Base-by-base conservation (phyloP, 2,113 vertebrate species). In the Hemicordylus capensis region DNA sequence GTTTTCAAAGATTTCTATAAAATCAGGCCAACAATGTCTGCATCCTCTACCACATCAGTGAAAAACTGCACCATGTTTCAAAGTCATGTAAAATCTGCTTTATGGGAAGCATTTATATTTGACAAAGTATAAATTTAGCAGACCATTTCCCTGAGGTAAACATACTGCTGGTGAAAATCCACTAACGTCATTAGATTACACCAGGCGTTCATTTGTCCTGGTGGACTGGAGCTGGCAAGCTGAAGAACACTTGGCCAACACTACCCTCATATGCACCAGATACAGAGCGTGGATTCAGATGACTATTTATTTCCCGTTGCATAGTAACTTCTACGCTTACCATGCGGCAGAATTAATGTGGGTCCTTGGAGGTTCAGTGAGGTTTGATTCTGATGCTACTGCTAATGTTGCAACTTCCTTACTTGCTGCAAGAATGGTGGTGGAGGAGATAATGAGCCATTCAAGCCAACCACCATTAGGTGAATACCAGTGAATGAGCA, bases 1-100 rank as follows among this genome's bases (percentile, higher is more conserved):
- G 3, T 87, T 95, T 94, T 96, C 96, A 95, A 95, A 93, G 94
- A 92, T 93, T 88, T 85, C 94, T 94, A 88, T 87, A 88, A 93
- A 88, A 89, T 87, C 90, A n/a, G 67, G 91, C 93, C 94, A 88
- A 79, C 92, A 86, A 59, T 15, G 89, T 96, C 95, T 94, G 93
- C 80, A 31, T 92, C 87, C 91, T 87, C 84, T 84, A 90, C 96
- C 96, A 97, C 97, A 96, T 97, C 93, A 96, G 93, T 95, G 88
- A 85, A 84, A 87, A 93, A 86, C 64, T 75, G 84, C 91, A 9
- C 22, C 0, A 1, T 2, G 83, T 95, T 93, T 93, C 91, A 91
- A 94, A 93, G 91, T 77, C 91, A 67, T 87, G 92, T 81, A 85
- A 8, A 90, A 63, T 77, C 89, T 87, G 81, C 88, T 89, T 90